Evolutionary conservation across 2,113 vertebrate genomes (phyloP).

Genomic region (Thunnus maccoyii): DNA sequence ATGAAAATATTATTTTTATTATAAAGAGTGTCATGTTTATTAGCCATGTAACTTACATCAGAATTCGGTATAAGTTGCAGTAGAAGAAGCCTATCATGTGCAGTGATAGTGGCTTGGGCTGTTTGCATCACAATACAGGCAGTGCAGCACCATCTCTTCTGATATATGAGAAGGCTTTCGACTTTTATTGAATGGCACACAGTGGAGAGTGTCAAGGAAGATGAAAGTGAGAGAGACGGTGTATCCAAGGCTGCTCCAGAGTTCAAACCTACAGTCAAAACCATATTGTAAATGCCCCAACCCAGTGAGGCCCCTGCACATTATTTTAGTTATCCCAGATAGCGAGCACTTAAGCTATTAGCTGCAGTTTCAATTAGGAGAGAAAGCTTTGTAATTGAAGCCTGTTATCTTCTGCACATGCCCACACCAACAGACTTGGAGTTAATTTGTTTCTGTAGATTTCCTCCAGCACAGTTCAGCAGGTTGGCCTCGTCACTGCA

Average conservation of each 20-base stretch:
- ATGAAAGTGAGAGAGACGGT: slow-evolving; percentile 47
- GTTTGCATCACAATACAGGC: slow-evolving; percentile 55
- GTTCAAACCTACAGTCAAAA: slow-evolving; percentile 46
- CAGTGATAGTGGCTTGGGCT: slow-evolving; percentile 1
- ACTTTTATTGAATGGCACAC: slow-evolving; percentile 47
- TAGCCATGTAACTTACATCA: neutral
- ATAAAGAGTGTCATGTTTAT: slow-evolving; percentile 2
- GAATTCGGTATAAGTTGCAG: slow-evolving; percentile 1
- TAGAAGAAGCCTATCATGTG: slow-evolving; percentile 25
- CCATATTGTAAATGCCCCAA: slow-evolving; percentile 32
- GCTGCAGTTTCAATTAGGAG: slow-evolving; percentile 76
- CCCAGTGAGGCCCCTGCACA: slow-evolving; percentile 24
- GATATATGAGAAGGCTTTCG: slow-evolving; percentile 32
- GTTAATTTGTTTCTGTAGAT: slow-evolving; percentile 77
- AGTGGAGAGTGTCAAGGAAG: slow-evolving; percentile 35
- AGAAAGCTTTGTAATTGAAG: slow-evolving; percentile 73
- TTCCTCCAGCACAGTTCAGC: slow-evolving; percentile 70
- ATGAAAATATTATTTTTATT: neutral
- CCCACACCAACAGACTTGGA: slow-evolving; percentile 58
- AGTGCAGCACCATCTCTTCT: slow-evolving; percentile 22
- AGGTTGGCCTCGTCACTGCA: slow-evolving; percentile 43
- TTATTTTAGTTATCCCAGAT: slow-evolving; percentile 65
- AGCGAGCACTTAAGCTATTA: slow-evolving; percentile 77
- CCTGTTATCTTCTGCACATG: slow-evolving; percentile 74
- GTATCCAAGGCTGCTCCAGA: slow-evolving; percentile 20